These are phyloP conservation scores for Herpetotheres cachinnans DNA, from an alignment of 2,113 vertebrate species.

Conservation along the genomic window DNA sequence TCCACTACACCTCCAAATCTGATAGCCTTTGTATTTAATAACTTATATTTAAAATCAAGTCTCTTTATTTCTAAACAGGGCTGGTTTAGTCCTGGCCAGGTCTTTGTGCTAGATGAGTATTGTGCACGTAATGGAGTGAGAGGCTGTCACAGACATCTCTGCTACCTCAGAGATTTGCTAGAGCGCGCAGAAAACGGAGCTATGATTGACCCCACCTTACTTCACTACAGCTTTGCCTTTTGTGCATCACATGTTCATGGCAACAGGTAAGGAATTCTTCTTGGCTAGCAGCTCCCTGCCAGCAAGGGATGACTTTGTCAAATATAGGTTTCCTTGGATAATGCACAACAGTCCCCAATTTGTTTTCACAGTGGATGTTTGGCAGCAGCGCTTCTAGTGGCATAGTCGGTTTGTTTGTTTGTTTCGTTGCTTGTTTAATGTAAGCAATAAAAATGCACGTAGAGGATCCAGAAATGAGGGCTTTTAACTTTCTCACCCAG, in stretches of 20 bases:
- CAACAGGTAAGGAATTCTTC: conserved; percentile 85
- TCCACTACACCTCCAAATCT: conserved; percentile 27
- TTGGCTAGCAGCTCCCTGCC: conserved; percentile 16
- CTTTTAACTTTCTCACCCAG: conserved; percentile 5
- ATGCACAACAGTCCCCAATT: conserved; percentile 37
- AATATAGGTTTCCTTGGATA: conserved; percentile 53
- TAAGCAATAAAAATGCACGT: conserved; percentile 53
- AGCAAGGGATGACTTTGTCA: conserved; percentile 42
- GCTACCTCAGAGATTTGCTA: conserved; percentile 95
- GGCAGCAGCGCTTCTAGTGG: conserved; percentile 50
- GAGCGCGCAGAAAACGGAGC: conserved; percentile 96
- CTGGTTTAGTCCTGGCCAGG: conserved; percentile 99
- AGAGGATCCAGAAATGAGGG: conserved; percentile 24
- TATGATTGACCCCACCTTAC: conserved; percentile 98
- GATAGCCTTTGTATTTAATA: conserved; percentile 41
- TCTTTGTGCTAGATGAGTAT: conserved; percentile 98
- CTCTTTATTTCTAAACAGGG: conserved; percentile 83
- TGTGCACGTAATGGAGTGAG: conserved; percentile 96
- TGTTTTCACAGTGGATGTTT: conserved; percentile 58
- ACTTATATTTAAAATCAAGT: conserved; percentile 73
- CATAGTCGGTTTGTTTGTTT: conserved; percentile 59
- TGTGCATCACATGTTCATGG: conserved; percentile 98
- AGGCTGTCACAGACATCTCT: conserved; percentile 96
- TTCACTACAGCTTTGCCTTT: conserved; percentile 99
- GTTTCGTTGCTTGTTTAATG: conserved; percentile 50